Evolutionary conservation across 2,888 invertebrate genomes (phyloP), one percentile per base, ranked within the genome.

Genomic region (Cecidostiba fungosa): DNA sequence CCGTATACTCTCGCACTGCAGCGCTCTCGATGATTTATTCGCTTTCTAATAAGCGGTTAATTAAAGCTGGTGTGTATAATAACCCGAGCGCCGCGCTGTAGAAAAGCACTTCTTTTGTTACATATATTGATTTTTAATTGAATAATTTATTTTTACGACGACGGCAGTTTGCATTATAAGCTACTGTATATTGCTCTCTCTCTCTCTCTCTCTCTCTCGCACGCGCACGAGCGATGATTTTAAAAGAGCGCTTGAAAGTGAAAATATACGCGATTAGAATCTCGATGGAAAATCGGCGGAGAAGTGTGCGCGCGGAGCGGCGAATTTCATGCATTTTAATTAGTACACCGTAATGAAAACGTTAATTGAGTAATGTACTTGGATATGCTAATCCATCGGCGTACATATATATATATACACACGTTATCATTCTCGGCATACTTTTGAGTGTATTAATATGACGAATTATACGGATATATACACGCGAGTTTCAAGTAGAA

Each of bases 131-230:
- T 39, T 74, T 74, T 78, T 78, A 39, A 82, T 74, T 29, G 78
- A 74, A 78, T 74, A 78, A 85, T 85, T 85, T 47, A 29, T 29
- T 74, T 85, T 85, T 82, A 85, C 73, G 85, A 77, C 12, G 32
- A 77, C 77, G 62, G n/a, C 26, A 29, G 26, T 59, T 43, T 26
- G 54, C 62, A 73, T 77, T 32, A 32, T 16, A 29, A 36, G 70
- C 39, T 39, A 39, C 39, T 8, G 39, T 36, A 36, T 6, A 6
- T 4, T 36, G 4, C 36, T 36, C 36, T 3, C 36, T 36, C 36
- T 5, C 36, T 36, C 36, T 43, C 39, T 43, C 39, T 1, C 43
- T 12, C 12, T 0, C 43, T 10, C 12, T 0, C 1, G 43, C 10
- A 8, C 39, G 39, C 43, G 43, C 10, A 12, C 43, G 43, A 6